Base-by-base conservation (phyloP, 1,140 invertebrate species). In the Drosophila fuyamai region DNA sequence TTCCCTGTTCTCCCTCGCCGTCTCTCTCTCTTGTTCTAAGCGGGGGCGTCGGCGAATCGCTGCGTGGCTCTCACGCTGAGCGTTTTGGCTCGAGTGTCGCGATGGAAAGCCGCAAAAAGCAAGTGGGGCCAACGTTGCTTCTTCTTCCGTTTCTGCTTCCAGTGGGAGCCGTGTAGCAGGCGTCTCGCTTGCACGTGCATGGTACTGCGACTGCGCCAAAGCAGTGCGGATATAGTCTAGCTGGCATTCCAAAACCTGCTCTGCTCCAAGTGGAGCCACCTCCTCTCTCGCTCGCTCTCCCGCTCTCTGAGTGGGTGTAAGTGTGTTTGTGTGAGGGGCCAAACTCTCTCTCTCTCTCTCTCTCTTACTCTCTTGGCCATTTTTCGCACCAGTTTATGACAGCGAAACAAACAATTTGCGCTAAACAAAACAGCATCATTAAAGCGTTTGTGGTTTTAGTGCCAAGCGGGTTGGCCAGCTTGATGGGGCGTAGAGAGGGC, bases 391-490 rank as follows among this genome's bases (percentile, higher is more conserved):
- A 90, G 85, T 90, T 90, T 90, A 90, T 90, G 85, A 90, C 85
- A 90, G 86, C 81, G 85, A 85, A 90, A 90, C 85, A 90, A 90
- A 90, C 85, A 90, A 90, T 90, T 90, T 90, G 85, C 85, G 85
- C 81, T 85, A 90, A 90, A 90, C 86, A 90, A 88, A 91, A 91
- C 89, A 91, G 89, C 88, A 91, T 91, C 88, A 91, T 91, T 91
- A 91, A 91, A 91, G 80, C 75, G 83, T 88, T 91, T 91, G 89
- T 91, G 89, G 88, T 89, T 89, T 89, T 89, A 90, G 84, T 88
- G 83, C 83, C 76, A 70, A 70, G 79, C 62, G 71, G 48, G 83
- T 70, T 71, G 76, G 59, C 47, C 58, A 74, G 77, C 53, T 18
- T 8, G 48, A 14, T 8, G 36, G 44, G 44, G 41, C 23, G 50